These are phyloP conservation scores for Calephelis nemesis DNA, from an alignment of 1,140 invertebrate species.

Conservation along the genomic window DNA sequence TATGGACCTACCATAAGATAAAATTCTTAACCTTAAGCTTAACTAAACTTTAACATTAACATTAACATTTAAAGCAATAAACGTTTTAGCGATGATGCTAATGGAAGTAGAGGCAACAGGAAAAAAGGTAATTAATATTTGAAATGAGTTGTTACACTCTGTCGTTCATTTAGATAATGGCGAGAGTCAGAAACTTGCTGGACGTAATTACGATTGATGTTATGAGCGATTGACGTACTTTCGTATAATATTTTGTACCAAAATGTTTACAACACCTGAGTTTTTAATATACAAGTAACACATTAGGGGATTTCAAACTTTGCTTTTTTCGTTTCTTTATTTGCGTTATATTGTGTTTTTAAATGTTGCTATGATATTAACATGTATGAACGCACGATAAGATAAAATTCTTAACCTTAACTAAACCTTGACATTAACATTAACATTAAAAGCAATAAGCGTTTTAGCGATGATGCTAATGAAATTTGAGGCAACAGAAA, in stretches of 20 bases:
- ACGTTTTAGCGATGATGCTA: neutral
- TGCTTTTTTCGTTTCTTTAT: no score
- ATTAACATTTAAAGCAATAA: neutral
- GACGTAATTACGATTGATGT: slow-evolving; percentile 13
- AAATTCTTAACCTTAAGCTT: no score
- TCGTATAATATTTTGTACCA: neutral
- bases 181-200: slow-evolving; percentile 15
- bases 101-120: slow-evolving; percentile 6
- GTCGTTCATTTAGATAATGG: slow-evolving; percentile 16
- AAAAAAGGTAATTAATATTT: slow-evolving; percentile 18
- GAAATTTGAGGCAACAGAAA: slow-evolving; percentile 4
- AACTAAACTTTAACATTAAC: neutral
- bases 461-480: slow-evolving; percentile 15
- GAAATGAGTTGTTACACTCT: slow-evolving; percentile 3
- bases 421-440: neutral
- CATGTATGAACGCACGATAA: no score
- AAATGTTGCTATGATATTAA: no score
- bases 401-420: neutral
- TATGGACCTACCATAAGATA: no score
- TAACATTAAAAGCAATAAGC: slow-evolving; percentile 5
- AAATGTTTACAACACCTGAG: neutral
- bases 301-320: no score
- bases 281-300: neutral
- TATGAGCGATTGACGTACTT: slow-evolving; percentile 10
- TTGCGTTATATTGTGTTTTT: no score